phyloP scores from a whole-genome alignment of 2,797 vertebrate genomes.

The Masticophis lateralis region DNA sequence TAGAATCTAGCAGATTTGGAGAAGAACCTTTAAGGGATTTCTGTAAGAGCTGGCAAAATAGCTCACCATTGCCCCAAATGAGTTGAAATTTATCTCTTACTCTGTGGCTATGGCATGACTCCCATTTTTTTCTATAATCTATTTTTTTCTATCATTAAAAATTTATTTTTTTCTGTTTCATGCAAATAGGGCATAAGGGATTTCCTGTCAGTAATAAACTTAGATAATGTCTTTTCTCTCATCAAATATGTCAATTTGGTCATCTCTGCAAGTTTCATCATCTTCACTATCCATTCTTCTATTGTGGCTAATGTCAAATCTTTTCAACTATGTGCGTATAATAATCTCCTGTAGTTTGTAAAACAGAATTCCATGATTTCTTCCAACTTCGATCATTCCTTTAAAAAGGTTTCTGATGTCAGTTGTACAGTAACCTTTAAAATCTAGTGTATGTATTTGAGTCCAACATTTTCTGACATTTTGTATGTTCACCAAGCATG shows the following conservation, averaged over 20 bases:
- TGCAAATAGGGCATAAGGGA: neutral
- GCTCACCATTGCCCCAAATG: neutral
- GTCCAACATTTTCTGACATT: neutral
- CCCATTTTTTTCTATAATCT: neutral
- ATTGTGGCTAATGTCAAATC: neutral
- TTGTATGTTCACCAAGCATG: neutral
- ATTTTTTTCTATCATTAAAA: neutral
- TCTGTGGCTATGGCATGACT: neutral
- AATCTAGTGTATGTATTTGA: neutral
- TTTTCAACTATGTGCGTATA: neutral
- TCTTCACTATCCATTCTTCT: neutral
- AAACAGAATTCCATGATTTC: neutral
- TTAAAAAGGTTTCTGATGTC: neutral
- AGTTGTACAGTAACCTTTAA: neutral
- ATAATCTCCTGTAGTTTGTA: neutral
- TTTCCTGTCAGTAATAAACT: neutral
- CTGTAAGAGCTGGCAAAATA: neutral
- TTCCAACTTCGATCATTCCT: neutral
- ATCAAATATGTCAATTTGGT: neutral
- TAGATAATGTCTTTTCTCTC: neutral
- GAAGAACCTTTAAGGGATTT: neutral
- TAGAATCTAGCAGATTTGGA: neutral
- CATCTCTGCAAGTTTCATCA: neutral
- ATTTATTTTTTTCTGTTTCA: neutral
- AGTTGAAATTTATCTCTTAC: neutral